A percentile compares a stretch with the other conserved stretches of the same genome.
Evolutionary conservation across 1,140 invertebrate genomes (phyloP).

Genomic region (Lerema accius): DNA sequence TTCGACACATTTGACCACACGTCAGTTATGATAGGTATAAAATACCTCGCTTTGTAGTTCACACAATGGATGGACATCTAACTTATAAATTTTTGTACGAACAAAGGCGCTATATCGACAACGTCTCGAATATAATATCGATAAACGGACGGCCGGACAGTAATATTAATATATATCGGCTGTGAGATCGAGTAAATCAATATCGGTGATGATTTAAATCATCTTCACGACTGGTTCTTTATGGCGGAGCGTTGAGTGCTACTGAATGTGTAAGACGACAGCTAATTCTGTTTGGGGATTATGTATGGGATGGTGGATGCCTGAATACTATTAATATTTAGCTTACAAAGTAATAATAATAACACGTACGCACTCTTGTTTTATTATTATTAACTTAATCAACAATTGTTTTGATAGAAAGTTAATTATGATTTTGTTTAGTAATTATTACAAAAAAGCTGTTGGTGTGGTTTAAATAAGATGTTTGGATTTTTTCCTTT

Average conservation of each 20-base stretch:
- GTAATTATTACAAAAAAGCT: too few relatives aligned
- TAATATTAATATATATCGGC: slow-evolving; percentile 77
- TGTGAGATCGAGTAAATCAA: slow-evolving; percentile 74
- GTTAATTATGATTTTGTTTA: too few relatives aligned
- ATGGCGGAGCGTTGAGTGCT: slow-evolving; percentile 45
- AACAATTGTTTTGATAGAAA: too few relatives aligned
- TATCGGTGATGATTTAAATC: slow-evolving; percentile 68
- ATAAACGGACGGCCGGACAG: slow-evolving; percentile 62
- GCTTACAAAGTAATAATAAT: not conserved
- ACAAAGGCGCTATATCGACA: slow-evolving; percentile 80
- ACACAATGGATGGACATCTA: slow-evolving; percentile 75
- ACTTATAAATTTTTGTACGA: slow-evolving; percentile 79
- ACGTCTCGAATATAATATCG: slow-evolving; percentile 69
- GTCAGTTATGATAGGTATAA: slow-evolving; percentile 77
- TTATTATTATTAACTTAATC: too few relatives aligned
- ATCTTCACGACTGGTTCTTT: slow-evolving; percentile 49
- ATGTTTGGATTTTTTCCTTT: too few relatives aligned
- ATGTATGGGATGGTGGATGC: slow-evolving; percentile 35
- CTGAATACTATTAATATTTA: not conserved
- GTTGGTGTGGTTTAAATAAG: too few relatives aligned
- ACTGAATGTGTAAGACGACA: slow-evolving; percentile 42
- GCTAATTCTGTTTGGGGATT: slow-evolving; percentile 23
- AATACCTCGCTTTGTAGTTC: slow-evolving; percentile 69
- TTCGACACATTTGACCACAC: slow-evolving; percentile 79
- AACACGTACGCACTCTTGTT: not conserved